These are phyloP conservation scores for Drosophila yooni DNA, from an alignment of 2,888 invertebrate species.

Conservation along the genomic window DNA sequence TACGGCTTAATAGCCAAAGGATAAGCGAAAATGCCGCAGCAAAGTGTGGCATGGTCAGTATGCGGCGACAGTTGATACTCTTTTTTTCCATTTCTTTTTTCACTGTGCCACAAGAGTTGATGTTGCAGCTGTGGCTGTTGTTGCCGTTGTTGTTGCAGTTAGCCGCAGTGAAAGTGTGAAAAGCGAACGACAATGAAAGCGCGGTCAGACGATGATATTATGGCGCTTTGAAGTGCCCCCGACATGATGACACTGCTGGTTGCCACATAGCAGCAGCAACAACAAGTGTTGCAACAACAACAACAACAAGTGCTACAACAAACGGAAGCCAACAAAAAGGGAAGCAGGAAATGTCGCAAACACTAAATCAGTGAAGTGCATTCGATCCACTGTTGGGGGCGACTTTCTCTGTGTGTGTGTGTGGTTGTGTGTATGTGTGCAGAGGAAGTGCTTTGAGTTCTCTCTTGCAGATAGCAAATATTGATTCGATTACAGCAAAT, in stretches of 20 bases:
- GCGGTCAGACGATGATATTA: constrained; percentile 71
- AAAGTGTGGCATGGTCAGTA: constrained; percentile 73
- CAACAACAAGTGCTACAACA: constrained; percentile 37
- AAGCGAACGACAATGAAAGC: constrained; percentile 64
- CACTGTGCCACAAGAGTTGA: not conserved
- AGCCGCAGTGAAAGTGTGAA: constrained; percentile 62
- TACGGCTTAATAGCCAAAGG: constrained; percentile 78
- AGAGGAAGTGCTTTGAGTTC: constrained; percentile 55
- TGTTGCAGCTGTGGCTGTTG: constrained; percentile 17
- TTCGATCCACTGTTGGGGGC: constrained; percentile 42
- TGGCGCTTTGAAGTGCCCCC: constrained; percentile 69
- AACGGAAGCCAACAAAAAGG: constrained; percentile 62
- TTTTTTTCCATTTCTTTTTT: constrained; percentile 22
- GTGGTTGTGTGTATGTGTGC: constrained; percentile 9
- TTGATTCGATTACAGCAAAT: constrained; percentile 69
- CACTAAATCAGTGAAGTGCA: constrained; percentile 79
- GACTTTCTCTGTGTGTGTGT: constrained; percentile 10
- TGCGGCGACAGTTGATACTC: constrained; percentile 38
- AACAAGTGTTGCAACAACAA: constrained; percentile 19
- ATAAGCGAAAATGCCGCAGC: constrained; percentile 78
- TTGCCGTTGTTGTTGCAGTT: constrained; percentile 29
- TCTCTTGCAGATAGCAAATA: constrained; percentile 59
- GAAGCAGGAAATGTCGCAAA: constrained; percentile 77
- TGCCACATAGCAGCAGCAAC: constrained; percentile 15
- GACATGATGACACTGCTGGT: constrained; percentile 64